A percentile compares a stretch with the other conserved stretches of the same genome.
These are phyloP conservation scores for Euura saliciscinereae DNA, from an alignment of 1,140 invertebrate species.

Conservation along the genomic window DNA sequence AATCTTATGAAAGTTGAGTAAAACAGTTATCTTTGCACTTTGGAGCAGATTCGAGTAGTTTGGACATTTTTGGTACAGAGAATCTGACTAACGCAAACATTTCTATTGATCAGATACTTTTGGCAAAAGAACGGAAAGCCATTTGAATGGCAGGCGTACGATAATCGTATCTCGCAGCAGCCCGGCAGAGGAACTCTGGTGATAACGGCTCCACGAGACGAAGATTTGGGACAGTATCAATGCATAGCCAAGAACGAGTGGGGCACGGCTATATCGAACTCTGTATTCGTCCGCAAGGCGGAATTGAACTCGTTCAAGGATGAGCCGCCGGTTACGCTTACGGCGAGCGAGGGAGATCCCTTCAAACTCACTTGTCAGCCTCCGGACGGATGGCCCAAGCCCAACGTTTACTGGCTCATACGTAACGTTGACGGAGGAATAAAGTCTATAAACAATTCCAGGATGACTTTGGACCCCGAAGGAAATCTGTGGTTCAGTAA, in stretches of 20 bases:
- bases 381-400: constrained; percentile 93
- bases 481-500: constrained; percentile 95
- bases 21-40: no score
- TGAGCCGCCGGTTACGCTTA: constrained; percentile 66
- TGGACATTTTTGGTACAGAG: no score
- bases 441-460: constrained; percentile 88
- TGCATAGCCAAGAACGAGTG: constrained; percentile 96
- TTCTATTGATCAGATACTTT: constrained; percentile 72
- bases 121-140: constrained; percentile 97
- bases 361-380: constrained; percentile 87
- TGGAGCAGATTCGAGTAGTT: no score
- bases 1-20: no score
- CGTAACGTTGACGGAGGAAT: constrained; percentile 79
- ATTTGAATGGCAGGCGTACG: constrained; percentile 89
- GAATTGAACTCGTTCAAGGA: constrained; percentile 93
- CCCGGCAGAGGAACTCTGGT: constrained; percentile 90
- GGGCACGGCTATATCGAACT: constrained; percentile 93
- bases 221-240: constrained; percentile 96
- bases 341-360: constrained; percentile 84
- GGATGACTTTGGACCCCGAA: constrained; percentile 93
- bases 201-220: constrained; percentile 85
- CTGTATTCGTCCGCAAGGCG: constrained; percentile 93
- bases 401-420: constrained; percentile 92
- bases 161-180: constrained; percentile 92
- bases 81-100: neutral